Base-by-base conservation (phyloP, 2,797 vertebrate species). In the Cryptoblepharus egeriae region DNA sequence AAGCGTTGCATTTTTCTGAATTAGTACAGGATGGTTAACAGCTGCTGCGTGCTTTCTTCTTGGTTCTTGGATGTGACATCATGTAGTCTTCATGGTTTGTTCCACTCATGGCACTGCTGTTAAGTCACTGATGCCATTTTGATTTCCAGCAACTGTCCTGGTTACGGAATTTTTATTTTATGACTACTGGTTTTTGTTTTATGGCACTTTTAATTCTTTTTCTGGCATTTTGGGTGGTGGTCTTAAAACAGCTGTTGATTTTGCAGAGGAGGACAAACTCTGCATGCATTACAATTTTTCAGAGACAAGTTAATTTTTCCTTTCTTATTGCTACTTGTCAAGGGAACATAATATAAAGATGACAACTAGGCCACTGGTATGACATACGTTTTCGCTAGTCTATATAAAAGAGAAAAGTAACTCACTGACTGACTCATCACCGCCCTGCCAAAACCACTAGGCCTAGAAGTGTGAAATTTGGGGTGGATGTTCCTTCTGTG, bases 61-160 rank as follows among this genome's bases (percentile, higher is more conserved):
- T 80, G 20, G 16, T 57, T 65, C 30, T 72, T 52, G 63, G 30
- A 28, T 80, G 35, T 55, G 32, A 39, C 49, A 16, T 67, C 42
- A 81, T 55, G 24, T 64, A 52, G 32, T 22, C 61, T 74, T 52
- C 32, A 63, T 80, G 69, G n/a, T 26, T 73, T 73, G 30, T 80
- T 80, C 26, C 22, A 37, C 32, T 42, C 26, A 37, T 73, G 39
- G 24, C 24, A 73, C n/a, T 15, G 22, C 32, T 11, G 39, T 26
- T 32, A 72, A 49, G 39, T 49, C 49, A 52, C 10, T 52, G 68
- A 15, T 52, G 15, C 49, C 42, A 37, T 80, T 73, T 80, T 63
- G 49, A 52, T 39, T 37, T 55, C 8, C 9, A 52, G 22, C 52
- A 80, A 58, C 16, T 72, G 22, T 39, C 1, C 28, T 52, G n/a